phyloP scores from a whole-genome alignment of 2,113 vertebrate genomes.

The Macheiramphus alcinus region DNA sequence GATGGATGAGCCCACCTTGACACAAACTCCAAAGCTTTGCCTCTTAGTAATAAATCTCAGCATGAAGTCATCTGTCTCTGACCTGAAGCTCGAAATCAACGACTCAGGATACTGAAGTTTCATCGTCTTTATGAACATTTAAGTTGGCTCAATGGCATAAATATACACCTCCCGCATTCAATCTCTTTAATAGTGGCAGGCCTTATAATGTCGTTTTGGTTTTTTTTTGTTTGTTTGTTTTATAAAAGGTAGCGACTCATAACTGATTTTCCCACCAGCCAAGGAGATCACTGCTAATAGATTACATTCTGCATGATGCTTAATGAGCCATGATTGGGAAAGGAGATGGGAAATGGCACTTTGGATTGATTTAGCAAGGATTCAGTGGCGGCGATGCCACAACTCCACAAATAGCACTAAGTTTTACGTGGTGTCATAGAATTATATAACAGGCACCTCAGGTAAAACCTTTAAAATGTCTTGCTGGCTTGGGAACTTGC shows the following conservation, averaged over 20 bases:
- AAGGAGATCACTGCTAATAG: conserved; percentile 16
- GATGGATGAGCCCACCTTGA: conserved; percentile 52
- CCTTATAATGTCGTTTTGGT: conserved; percentile 52
- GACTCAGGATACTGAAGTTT: conserved; percentile 40
- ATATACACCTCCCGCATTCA: conserved; percentile 34
- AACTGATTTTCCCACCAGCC: conserved; percentile 18
- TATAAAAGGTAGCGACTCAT: conserved; percentile 30
- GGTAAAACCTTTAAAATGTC: background rate
- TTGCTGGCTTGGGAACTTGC: background rate
- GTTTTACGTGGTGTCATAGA: background rate
- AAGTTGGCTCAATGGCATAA: conserved; percentile 47
- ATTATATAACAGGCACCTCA: background rate
- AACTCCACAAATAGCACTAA: background rate
- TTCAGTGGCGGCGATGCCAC: background rate
- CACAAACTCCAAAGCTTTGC: conserved; percentile 58
- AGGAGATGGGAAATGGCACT: conserved; percentile 10
- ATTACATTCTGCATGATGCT: conserved; percentile 47
- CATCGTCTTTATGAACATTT: conserved; percentile 49
- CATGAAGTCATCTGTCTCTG: conserved; percentile 65
- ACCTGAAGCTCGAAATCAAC: conserved; percentile 59
- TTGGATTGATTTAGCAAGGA: conserved; percentile 14
- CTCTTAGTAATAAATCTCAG: conserved; percentile 59
- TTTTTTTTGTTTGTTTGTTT: background rate
- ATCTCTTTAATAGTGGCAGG: conserved; percentile 57
- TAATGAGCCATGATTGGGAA: conserved; percentile 57